Conservation (phyloP, 2,113 vertebrate species). For the Coracopsis vasa region DNA sequence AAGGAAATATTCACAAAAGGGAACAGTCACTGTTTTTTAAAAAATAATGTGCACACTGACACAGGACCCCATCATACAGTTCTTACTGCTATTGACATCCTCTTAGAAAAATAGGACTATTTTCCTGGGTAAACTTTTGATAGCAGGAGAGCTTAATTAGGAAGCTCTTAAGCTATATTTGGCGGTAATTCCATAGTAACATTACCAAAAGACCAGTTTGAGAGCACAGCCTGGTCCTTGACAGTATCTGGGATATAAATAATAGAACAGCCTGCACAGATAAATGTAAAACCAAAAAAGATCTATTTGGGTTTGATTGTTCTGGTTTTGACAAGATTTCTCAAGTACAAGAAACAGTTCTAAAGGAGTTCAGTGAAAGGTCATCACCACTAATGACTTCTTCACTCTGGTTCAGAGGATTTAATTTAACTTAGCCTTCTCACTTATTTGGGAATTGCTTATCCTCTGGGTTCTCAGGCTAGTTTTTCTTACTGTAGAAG, state of each 20-base stretch:
- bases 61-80: neutral
- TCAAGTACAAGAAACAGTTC: neutral
- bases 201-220: neutral
- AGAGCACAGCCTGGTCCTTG: neutral
- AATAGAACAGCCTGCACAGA: neutral
- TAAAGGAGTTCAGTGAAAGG: neutral
- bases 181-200: neutral
- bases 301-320: neutral
- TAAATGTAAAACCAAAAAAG: neutral
- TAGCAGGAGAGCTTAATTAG: neutral
- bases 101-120: neutral
- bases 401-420: neutral
- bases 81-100: neutral
- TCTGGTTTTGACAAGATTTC: neutral
- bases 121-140: neutral
- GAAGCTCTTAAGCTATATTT: neutral
- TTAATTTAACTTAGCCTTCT: neutral
- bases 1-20: neutral
- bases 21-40: accelerated
- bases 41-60: neutral
- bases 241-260: neutral
- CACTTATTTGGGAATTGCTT: neutral
- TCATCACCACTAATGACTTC: neutral
- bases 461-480: neutral
- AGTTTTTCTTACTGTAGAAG: neutral